Evolutionary conservation across 1,140 invertebrate genomes (phyloP), one percentile per base, ranked within the genome.

Genomic region (Platorchestia sp.): DNA sequence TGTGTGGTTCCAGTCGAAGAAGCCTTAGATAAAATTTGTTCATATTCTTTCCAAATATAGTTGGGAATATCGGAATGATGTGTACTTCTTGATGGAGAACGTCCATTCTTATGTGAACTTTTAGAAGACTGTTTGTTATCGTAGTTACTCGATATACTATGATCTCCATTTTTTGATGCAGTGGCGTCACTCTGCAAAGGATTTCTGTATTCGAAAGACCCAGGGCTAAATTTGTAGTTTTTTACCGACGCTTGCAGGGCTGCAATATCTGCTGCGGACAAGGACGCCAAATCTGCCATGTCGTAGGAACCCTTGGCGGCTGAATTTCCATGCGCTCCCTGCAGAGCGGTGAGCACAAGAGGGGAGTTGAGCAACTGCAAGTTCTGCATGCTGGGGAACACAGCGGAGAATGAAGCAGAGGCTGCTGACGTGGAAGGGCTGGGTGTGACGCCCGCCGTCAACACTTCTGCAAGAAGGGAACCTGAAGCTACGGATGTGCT

Each of bases 71-170:
- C 87, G 27, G 91, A 93, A 19, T 93, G 91, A 22, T 44, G 87
- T 5, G 87, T 47, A 36, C 91, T 47, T 45, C 91, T 93, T 10
- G 45, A 47, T 14, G 91, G 91, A 41, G 91, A 93, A 42, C 91
- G 91, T 3, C 91, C 91, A 93, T 47, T 93, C 44, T 93, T 93
- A 44, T 93, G 91, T 6, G 41, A 40, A 40, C 91, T 93, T 44
- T 93, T 93, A n/a, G 91, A 89, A 42, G 87, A 93, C 43, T 93
- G 91, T 19, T 93, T 93, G n/a, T 45, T 93, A 44, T 93, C 91
- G 7, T 45, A 45, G 16, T 40, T 45, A 14, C 45, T 47, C 40
- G 45, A 47, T 7, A 40, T 16, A 40, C 22, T 47, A 93, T 93
- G 91, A 47, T 90, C 44, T 16, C 91, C 44, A n/a, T 40, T n/a